phyloP scores from a whole-genome alignment of 2,113 vertebrate species.

The Percopsis transmontana region DNA sequence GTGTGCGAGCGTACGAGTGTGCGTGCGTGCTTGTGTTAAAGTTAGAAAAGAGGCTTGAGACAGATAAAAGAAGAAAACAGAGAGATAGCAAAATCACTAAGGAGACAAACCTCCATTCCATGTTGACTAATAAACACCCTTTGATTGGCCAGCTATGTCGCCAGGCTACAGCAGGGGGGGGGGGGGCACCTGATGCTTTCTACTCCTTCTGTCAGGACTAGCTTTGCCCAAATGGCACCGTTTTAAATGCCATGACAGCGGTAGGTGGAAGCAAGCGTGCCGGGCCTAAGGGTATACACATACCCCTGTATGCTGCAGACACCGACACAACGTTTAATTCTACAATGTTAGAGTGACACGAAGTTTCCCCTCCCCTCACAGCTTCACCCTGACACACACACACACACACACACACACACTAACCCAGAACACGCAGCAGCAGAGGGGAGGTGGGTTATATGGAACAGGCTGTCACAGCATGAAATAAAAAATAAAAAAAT shows the following conservation, averaged over 20 bases:
- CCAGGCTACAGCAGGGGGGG: too few species aligned
- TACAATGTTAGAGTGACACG: conserved; percentile 93
- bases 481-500: conserved; percentile 95
- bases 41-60: conserved; percentile 7
- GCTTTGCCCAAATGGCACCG: conserved; percentile 91
- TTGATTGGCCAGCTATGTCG: conserved; percentile 85
- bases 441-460: conserved; percentile 79
- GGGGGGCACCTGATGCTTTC: conserved; percentile 58
- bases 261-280: conserved; percentile 82
- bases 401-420: background rate
- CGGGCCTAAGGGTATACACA: conserved; percentile 94
- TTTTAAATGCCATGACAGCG: conserved; percentile 93
- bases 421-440: conserved; percentile 82
- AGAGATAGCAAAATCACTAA: conserved; percentile 31
- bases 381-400: conserved; percentile 43
- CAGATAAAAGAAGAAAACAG: conserved; percentile 6
- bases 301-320: conserved; percentile 92
- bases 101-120: conserved; percentile 74
- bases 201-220: conserved; percentile 87
- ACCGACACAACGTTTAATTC: conserved; percentile 96
- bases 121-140: conserved; percentile 60
- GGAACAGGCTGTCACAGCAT: conserved; percentile 90
- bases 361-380: conserved; percentile 78
- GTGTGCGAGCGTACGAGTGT: too few species aligned
- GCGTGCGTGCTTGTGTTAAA: background rate